phyloP scores from a whole-genome alignment of 1,140 invertebrate genomes.

The Thaumatotibia leucotreta region DNA sequence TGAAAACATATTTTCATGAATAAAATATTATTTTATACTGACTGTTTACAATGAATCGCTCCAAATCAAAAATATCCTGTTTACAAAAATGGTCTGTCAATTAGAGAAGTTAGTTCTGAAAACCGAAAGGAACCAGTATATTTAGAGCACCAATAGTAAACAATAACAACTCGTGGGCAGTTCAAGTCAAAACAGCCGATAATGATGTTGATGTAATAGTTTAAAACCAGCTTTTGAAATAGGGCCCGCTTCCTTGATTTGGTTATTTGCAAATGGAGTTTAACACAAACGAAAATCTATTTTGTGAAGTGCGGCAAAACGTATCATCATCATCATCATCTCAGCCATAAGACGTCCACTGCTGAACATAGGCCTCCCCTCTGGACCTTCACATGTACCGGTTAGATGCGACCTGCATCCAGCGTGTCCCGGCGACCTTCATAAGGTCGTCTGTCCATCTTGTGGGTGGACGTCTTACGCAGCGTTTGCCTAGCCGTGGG shows the following conservation, averaged over 20 bases:
- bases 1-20: no score
- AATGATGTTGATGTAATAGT: background rate
- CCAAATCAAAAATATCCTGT: background rate
- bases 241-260: background rate
- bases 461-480: no score
- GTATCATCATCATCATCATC: background rate
- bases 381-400: no score
- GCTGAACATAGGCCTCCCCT: no score
- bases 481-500: no score
- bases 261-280: background rate
- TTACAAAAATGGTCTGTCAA: background rate
- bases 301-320: background rate
- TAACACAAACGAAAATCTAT: background rate
- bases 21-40: no score
- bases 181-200: background rate
- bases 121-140: background rate
- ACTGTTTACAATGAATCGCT: no score
- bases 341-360: no score
- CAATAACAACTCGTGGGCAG: background rate
- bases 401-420: no score
- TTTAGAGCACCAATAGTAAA: background rate
- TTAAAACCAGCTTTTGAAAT: background rate
- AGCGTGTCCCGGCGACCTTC: no score
- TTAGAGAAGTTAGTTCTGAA: background rate
- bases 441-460: no score